A percentile compares a stretch with the other conserved stretches of the same genome.
Conservation (phyloP, 2,888 invertebrate species). For the Crocallis elinguaria region DNA sequence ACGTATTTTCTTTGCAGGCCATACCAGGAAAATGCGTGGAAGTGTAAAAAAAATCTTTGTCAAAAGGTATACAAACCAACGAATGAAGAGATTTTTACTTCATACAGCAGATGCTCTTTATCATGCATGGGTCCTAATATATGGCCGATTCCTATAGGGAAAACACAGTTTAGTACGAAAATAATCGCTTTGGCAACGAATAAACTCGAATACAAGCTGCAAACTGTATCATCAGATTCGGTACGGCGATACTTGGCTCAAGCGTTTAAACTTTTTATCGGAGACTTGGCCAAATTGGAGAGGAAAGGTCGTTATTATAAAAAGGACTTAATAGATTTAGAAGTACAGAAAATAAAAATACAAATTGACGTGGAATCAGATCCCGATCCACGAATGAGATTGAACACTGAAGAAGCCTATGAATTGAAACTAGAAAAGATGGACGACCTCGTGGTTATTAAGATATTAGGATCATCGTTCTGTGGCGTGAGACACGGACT, state of each 20-base stretch:
- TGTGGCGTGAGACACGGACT: constrained; percentile 91
- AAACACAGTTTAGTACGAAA: constrained; percentile 84
- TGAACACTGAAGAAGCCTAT: constrained; percentile 90
- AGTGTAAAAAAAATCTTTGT: constrained; percentile 58
- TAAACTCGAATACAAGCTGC: constrained; percentile 80
- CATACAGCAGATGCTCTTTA: constrained; percentile 88
- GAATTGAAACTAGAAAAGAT: constrained; percentile 81
- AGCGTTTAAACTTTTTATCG: constrained; percentile 79
- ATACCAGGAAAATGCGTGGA: constrained; percentile 41
- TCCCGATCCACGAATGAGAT: constrained; percentile 81
- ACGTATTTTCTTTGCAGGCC: too few species aligned
- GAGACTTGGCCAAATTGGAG: constrained; percentile 75
- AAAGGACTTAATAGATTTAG: constrained; percentile 42
- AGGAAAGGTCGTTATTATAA: constrained; percentile 52
- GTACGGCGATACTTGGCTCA: constrained; percentile 62
- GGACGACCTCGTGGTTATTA: constrained; percentile 74
- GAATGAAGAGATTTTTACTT: constrained; percentile 47
- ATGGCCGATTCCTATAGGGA: constrained; percentile 92
- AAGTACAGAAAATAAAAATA: constrained; percentile 62
- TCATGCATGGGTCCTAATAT: constrained; percentile 88
- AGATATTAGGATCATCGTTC: constrained; percentile 84
- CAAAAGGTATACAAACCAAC: constrained; percentile 54
- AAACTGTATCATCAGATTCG: constrained; percentile 60
- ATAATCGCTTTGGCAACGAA: constrained; percentile 83
- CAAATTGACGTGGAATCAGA: constrained; percentile 82